Conservation (phyloP, 2,888 invertebrate genomes). For the Ophion costatus region DNA sequence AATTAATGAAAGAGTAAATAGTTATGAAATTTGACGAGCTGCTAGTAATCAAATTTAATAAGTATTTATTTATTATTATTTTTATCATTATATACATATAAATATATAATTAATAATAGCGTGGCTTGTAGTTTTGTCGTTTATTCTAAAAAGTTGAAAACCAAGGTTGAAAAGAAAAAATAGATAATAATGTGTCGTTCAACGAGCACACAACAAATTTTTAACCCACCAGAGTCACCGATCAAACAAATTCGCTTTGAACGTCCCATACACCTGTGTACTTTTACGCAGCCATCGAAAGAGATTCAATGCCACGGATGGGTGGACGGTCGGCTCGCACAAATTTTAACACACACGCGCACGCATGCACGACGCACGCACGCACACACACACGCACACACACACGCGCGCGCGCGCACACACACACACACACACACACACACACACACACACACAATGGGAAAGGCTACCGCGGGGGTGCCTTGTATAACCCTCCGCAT, state of each 20-base stretch:
- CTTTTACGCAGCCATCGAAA: slow-evolving; percentile 18
- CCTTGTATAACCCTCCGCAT: slow-evolving; percentile 40
- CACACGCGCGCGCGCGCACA: not conserved
- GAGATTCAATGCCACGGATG: slow-evolving; percentile 69
- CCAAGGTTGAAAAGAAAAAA: not conserved
- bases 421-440: slow-evolving; percentile 12
- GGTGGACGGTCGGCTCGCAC: slow-evolving; percentile 64
- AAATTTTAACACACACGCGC: slow-evolving; percentile 35
- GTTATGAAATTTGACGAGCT: too few species aligned
- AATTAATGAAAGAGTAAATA: not conserved
- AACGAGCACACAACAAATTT: not conserved
- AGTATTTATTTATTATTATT: not conserved
- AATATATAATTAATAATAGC: too few species aligned
- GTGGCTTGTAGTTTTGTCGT: too few species aligned
- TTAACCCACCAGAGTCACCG: not conserved
- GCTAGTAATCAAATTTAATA: not conserved
- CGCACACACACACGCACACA: not conserved
- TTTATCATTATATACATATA: too few species aligned
- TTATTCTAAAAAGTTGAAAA: too few species aligned
- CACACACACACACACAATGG: not conserved
- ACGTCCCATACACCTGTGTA: not conserved
- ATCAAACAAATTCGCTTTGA: not conserved
- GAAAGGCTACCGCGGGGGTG: slow-evolving; percentile 47
- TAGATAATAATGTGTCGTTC: not conserved
- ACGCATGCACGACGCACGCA: slow-evolving; percentile 16